These are phyloP conservation scores for Boulengeromyrus knoepffleri DNA, from an alignment of 2,113 vertebrate genomes.

Conservation along the genomic window DNA sequence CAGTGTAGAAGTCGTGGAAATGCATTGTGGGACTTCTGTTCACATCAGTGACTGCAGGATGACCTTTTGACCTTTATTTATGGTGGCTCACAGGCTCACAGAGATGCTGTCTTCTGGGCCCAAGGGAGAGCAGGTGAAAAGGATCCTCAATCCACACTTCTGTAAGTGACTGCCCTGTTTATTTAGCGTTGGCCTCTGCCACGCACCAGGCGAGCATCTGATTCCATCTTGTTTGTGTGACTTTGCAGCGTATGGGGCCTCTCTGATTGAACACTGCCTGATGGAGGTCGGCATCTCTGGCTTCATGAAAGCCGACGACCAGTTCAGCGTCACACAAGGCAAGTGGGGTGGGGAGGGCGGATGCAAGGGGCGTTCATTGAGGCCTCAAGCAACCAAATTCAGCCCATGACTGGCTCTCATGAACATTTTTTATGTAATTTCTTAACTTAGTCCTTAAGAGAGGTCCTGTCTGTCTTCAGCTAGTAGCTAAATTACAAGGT, in stretches of 20 bases:
- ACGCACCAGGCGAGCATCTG: background rate
- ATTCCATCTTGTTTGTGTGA: background rate
- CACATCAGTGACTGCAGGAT: background rate
- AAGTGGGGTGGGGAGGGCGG: background rate
- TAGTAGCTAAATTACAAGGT: background rate
- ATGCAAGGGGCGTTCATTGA: background rate
- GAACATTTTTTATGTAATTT: background rate
- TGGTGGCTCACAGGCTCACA: slow-evolving; percentile 60
- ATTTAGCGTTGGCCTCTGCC: background rate
- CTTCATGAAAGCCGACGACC: slow-evolving; percentile 68
- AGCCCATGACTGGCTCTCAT: background rate
- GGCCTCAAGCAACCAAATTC: background rate
- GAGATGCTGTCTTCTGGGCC: slow-evolving; percentile 70
- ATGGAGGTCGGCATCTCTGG: slow-evolving; percentile 74
- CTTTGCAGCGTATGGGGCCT: slow-evolving; percentile 77
- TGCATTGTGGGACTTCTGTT: background rate
- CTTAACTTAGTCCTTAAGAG: background rate
- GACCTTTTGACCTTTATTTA: background rate
- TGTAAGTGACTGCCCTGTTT: slow-evolving; percentile 62
- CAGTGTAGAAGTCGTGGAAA: background rate
- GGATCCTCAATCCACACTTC: slow-evolving; percentile 82
- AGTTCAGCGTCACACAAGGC: slow-evolving; percentile 62
- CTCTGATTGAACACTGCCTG: slow-evolving; percentile 90
- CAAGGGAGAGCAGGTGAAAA: slow-evolving; percentile 82
- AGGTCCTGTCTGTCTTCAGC: background rate